Evolutionary conservation across 2,113 vertebrate genomes (phyloP), one percentile per base, ranked within the genome.

Genomic region (Lasiurus cinereus): DNA sequence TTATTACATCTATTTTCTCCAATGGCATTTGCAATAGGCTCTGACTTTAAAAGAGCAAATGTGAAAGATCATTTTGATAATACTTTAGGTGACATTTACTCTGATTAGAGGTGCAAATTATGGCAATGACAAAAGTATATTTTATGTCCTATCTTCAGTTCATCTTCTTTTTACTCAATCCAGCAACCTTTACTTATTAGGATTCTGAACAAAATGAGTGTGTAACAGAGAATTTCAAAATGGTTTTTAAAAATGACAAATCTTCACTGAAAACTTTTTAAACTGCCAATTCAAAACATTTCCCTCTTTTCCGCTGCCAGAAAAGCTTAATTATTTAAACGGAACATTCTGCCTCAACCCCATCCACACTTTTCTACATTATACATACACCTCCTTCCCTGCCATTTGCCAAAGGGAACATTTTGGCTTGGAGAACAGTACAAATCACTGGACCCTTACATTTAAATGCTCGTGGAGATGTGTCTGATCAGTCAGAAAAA

Each of bases 51-150:
- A 83, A 80, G 29, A 94, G 62, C 72, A 93, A 86, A 82, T 54
- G 31, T 69, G 62, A 93, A 90, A 91, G 29, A 70, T 54, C 43
- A 74, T 33, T n/a, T 33, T 43, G 31, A 50, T 77, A 62, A 56
- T 50, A 74, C 89, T 59, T 80, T 67, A 83, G 48, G 22, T 73
- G 83, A 66, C 85, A 87, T 93, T 94, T 56, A 72, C 43, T 83
- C 69, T 84, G 43, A 92, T 50, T 31, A 36, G 50, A 76, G 67
- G 31, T n/a, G 1, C 56, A 43, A 90, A 78, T 87, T 77, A 56
- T 7, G 24, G 39, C 77, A 79, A 64, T 85, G 85, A 72, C 22
- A 36, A 77, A 90, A 54, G 31, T 54, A 10, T 4, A 21, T 82
- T 86, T 94, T 87, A 22, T 36, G 21, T 24, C 54, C 39, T 27